Evolutionary conservation across 2,888 invertebrate genomes (phyloP).

Genomic region (Venusia cambrica): DNA sequence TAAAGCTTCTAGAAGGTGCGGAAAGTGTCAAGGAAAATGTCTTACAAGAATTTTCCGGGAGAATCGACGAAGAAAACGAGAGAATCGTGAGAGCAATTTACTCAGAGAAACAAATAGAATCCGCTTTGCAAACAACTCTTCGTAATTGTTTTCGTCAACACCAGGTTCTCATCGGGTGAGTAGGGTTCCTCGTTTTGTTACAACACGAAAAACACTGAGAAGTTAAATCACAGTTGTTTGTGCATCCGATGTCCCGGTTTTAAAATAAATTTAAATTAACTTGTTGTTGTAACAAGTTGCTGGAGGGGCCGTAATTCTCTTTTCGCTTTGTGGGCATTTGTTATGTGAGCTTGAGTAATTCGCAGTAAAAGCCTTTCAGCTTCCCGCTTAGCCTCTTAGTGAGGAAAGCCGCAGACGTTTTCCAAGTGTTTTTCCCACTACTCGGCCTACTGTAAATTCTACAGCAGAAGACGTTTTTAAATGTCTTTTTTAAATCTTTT

Average conservation of each 20-base stretch:
- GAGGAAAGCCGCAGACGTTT: constrained; percentile 20
- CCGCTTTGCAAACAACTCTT: constrained; percentile 49
- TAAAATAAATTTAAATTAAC: constrained; percentile 39
- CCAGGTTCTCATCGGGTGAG: constrained; percentile 62
- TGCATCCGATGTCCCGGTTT: constrained; percentile 26
- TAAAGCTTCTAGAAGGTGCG: constrained; percentile 34
- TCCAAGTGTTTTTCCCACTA: constrained; percentile 11
- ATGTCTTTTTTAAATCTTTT: too few relatives aligned
- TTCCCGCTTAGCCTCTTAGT: constrained; percentile 27
- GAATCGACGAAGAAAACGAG: constrained; percentile 36
- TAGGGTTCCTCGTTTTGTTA: constrained; percentile 20
- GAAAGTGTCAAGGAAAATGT: not conserved
- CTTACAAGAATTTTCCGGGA: not conserved
- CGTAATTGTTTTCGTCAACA: constrained; percentile 64
- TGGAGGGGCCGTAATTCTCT: constrained; percentile 8
- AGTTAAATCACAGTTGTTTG: constrained; percentile 33
- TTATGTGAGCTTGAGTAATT: constrained; percentile 11
- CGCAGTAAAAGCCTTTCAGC: constrained; percentile 15
- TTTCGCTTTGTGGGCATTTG: constrained; percentile 2
- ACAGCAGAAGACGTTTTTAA: too few relatives aligned
- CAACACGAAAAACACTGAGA: constrained; percentile 21
- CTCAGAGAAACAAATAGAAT: constrained; percentile 51
- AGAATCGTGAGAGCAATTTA: constrained; percentile 44
- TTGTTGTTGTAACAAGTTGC: constrained; percentile 11
- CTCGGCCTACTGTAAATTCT: too few relatives aligned